Percentiles rank a stretch among this genome's conserved stretches.
phyloP scores from a whole-genome alignment of 2,888 invertebrate species.

The Drosophila differens region DNA sequence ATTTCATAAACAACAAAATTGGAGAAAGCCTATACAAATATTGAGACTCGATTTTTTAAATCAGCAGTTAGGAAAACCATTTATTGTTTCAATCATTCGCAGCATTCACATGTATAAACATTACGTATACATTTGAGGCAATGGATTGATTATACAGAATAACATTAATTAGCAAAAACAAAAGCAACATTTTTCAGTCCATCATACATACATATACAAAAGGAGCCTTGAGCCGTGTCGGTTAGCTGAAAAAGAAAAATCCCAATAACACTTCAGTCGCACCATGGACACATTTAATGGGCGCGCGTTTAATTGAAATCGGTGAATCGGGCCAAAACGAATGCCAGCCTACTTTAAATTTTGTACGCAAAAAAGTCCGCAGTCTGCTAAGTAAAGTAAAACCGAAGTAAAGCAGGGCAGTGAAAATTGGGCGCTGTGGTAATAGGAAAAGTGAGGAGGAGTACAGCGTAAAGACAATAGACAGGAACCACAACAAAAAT shows the following conservation, averaged over 20 bases:
- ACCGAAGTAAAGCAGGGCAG: slow-evolving; percentile 13
- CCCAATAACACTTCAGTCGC: neutral
- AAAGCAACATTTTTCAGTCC: neutral
- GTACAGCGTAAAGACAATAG: slow-evolving; percentile 69
- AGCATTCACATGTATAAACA: neutral
- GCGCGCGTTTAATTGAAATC: slow-evolving; percentile 27
- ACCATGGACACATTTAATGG: slow-evolving; percentile 3
- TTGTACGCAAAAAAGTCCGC: slow-evolving; percentile 32
- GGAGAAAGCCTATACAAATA: neutral
- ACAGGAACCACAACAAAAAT: slow-evolving; percentile 81
- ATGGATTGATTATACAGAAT: neutral
- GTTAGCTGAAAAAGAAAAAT: neutral
- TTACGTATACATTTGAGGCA: neutral
- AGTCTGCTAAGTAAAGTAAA: slow-evolving; percentile 28
- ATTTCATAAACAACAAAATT: neutral
- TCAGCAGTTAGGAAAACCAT: neutral
- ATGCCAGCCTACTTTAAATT: slow-evolving; percentile 49
- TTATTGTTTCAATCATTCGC: neutral
- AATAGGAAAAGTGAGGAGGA: slow-evolving; percentile 21
- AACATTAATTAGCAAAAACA: neutral
- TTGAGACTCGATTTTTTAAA: neutral
- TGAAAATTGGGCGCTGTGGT: slow-evolving; percentile 2
- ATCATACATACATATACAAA: neutral
- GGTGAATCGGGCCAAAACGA: slow-evolving; percentile 15
- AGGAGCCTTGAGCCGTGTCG: neutral